Evolutionary conservation across 2,888 invertebrate species (phyloP), one percentile per base, ranked within the genome.

Genomic region (Zygothrica quintamaculata): DNA sequence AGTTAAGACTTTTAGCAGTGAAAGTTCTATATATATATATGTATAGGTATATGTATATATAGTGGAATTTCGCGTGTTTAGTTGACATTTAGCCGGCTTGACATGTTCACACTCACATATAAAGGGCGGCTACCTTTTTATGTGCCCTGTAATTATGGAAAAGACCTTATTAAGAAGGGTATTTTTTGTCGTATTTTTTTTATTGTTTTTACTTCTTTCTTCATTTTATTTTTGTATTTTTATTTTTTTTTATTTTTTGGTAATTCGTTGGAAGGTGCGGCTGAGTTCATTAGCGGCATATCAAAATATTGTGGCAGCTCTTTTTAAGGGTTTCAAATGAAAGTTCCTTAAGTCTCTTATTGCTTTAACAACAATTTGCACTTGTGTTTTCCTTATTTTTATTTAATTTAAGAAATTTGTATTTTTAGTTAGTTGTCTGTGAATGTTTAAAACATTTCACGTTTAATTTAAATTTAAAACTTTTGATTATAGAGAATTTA

Each of bases 81-180:
- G 89, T 88, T 89, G 89, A 89, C 89, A 89, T 89, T 89, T 85
- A 89, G 74, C 60, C 71, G 72, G 77, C 77, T 86, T 88, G 89
- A 89, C 89, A 88, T 89, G 85, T 88, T 82, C 88, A 79, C 84
- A 80, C 77, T 88, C 88, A 62, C 60, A 55, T 64, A 60, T 40
- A 53, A 34, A 69, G 74, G 84, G 84, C 84, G 75, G 64, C 72
- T 74, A 61, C 78, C 71, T 68, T 56, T 80, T 84, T 82, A 85
- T 78, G 61, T 50, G 42, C 40, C 46, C 62, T 46, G 50, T 84
- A 70, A 74, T 74, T 72, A 74, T 52, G 55, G 40, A 56, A 58
- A 71, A 71, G 44, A 59, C 58, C 70, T 65, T 77, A 77, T 69
- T 65, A 74, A 58, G 50, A 16, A 26, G 46, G 68, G 72, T 64